A percentile compares a stretch with the other conserved stretches of the same genome.
Conservation (phyloP, 2,888 invertebrate genomes). For the Tanypteryx hageni region DNA sequence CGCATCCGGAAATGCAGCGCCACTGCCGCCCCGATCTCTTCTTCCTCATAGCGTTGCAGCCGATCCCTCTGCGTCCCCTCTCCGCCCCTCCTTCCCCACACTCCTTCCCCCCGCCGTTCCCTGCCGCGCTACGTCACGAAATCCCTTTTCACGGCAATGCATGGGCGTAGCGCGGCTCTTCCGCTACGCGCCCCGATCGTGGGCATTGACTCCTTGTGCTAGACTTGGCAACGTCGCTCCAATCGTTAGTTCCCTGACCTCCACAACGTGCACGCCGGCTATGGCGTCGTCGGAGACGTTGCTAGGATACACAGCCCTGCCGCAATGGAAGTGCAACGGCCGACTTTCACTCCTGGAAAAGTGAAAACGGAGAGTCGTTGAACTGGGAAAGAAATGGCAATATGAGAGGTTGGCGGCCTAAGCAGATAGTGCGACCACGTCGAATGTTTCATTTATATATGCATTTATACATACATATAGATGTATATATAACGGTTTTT, state of each 20-base stretch:
- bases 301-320: conserved; percentile 54
- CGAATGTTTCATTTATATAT: neutral
- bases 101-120: neutral
- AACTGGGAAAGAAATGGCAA: neutral
- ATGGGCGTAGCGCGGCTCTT: neutral
- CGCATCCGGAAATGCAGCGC: neutral
- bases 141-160: neutral
- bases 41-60: neutral
- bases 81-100: neutral
- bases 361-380: conserved; percentile 61
- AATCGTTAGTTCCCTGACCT: conserved; percentile 64
- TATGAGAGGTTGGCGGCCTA: neutral
- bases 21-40: neutral
- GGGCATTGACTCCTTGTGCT: conserved; percentile 51
- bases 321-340: conserved; percentile 61
- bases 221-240: conserved; percentile 56
- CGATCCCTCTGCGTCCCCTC: neutral
- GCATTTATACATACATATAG: too few species aligned
- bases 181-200: conserved; percentile 45
- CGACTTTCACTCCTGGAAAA: conserved; percentile 62
- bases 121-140: too few species aligned
- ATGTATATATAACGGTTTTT: too few species aligned
- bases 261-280: conserved; percentile 56
- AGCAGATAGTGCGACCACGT: neutral
- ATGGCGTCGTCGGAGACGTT: conserved; percentile 37